Evolutionary conservation across 1,140 invertebrate species (phyloP), one percentile per base, ranked within the genome.

Genomic region (Pseudomyrmex pallidus): DNA sequence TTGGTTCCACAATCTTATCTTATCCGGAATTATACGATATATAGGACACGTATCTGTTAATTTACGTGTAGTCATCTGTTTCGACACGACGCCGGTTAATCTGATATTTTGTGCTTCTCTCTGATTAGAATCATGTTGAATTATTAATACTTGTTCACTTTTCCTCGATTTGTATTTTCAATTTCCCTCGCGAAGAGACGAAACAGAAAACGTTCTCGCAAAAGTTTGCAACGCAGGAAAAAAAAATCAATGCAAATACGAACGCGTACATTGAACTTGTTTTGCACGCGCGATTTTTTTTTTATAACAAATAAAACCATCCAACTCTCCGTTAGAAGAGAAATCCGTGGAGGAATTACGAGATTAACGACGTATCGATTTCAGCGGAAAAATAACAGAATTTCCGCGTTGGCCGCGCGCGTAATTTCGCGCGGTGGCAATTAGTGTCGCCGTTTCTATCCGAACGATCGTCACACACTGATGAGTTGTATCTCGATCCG

Each of bases 241-340:
- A 35, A 35, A 35, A 35, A 35, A 35, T 7, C 35, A 35, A 35
- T 35, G 35, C 35, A 35, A 35, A 35, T 35, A 57, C 25, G 52
- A 52, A 17, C 44, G 22, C 22, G 12, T 25, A 25, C 2, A 3
- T 13, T 57, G 20, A 54, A 48, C 20, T 78, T 35, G 35, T 78
- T 78, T 44, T 50, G 44, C 44, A 72, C 76, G 44, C 15, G 76
- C 44, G 66, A 50, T 20, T 80, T 72, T 70, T 72, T 70, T 35
- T 5, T 35, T 8, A 12, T 48, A 54, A 50, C 10, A 70, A 22
- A 54, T 44, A 46, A 48, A 78, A 68, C 22, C 7, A 35, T 7
- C 35, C 4, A 35, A 35, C 5, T 35, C 0, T 35, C 35, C 7
- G 35, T 35, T 7, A 35, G 35, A 35, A 35, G 35, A 80, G 7